These are phyloP conservation scores for Glossosoma conforme DNA, from an alignment of 1,140 invertebrate genomes.

Conservation along the genomic window DNA sequence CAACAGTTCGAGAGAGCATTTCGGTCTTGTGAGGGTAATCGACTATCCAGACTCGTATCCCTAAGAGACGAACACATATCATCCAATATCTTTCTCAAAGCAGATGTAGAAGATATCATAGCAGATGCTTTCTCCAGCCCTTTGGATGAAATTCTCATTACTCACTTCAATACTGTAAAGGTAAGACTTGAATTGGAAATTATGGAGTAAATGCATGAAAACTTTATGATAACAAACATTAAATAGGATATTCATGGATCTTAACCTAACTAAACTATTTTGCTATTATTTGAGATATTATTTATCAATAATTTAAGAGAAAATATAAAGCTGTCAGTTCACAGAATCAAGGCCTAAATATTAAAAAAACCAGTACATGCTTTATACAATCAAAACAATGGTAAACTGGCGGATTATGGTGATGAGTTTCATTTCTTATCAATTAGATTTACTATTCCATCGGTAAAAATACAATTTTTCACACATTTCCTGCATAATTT, in stretches of 20 bases:
- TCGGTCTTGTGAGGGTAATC: conserved; percentile 52
- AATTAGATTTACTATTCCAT: too few relatives aligned
- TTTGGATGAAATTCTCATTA: conserved; percentile 73
- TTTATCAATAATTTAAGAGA: not conserved
- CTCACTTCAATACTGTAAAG: conserved; percentile 65
- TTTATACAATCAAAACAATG: too few relatives aligned
- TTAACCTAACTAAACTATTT: conserved; percentile 3
- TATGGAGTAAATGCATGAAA: not conserved
- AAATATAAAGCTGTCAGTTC: not conserved
- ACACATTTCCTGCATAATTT: too few relatives aligned
- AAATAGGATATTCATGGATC: not conserved
- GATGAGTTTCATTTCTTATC: too few relatives aligned
- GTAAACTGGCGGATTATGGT: too few relatives aligned
- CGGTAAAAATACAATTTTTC: too few relatives aligned
- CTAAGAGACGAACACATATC: conserved; percentile 70
- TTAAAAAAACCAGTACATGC: too few relatives aligned
- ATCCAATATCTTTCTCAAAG: conserved; percentile 59
- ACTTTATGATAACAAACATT: not conserved
- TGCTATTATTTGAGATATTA: not conserved
- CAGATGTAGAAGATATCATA: conserved; percentile 64
- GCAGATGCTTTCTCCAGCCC: conserved; percentile 67
- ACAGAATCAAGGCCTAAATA: not conserved
- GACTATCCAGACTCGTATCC: conserved; percentile 63
- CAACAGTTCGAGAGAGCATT: conserved; percentile 51
- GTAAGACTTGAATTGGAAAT: conserved; percentile 35